Evolutionary conservation across 2,888 invertebrate species (phyloP), one percentile per base, ranked within the genome.

Genomic region (Pterostichus niger): DNA sequence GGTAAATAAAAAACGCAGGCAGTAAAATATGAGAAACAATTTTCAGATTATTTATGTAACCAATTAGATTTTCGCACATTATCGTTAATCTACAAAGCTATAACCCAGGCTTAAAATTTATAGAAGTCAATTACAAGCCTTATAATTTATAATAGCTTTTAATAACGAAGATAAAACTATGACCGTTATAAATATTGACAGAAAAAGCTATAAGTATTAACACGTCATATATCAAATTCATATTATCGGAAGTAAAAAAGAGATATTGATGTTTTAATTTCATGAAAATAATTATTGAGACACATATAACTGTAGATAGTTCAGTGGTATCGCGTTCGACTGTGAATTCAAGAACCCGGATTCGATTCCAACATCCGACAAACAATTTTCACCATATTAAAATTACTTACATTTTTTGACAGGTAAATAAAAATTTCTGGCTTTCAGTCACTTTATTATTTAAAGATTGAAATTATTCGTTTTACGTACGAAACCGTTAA

Each of bases 141-240:
- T 40, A 31, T 13, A 64, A 64, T 64, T 64, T 64, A 64, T 64
- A 64, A 64, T 33, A 64, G n/a, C 33, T 13, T 64, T 64, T 64
- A 64, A 64, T 64, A 35, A 35, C 64, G 35, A 2, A 64, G 64
- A 64, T 64, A 64, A 64, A 31, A 35, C 35, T 35, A 64, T 35
- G n/a, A 5, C n/a, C 35, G 35, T 11, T 35, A 35, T 35, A 35
- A 64, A 64, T 64, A 64, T 64, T 64, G 64, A 64, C 64, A 35
- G n/a, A 64, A 35, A 59, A 64, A 13, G 10, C 35, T 13, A 64
- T 64, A 64, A 13, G n/a, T 64, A 64, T 64, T 64, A 64, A 13
- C 35, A 64, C 33, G n/a, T 64, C 35, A 35, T 40, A 64, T 64
- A 64, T 64, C 64, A 64, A 35, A 35, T 40, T 64, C 13, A 33